These are phyloP conservation scores for Drosophila nr. medialis DNA, from an alignment of 2,888 invertebrate species.

Conservation along the genomic window DNA sequence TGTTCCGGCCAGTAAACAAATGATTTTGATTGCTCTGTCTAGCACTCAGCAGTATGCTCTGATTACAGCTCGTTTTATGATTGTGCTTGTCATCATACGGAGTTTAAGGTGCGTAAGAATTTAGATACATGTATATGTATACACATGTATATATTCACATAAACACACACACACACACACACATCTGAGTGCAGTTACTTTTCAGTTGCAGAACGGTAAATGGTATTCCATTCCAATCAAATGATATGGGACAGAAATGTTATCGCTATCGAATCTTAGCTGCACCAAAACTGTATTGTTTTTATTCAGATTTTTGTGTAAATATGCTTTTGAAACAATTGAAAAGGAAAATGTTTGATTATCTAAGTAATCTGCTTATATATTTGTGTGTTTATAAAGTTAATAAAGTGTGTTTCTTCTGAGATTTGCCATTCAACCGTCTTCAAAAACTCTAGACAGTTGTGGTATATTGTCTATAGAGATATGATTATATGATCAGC, in stretches of 20 bases:
- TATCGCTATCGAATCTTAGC: background rate
- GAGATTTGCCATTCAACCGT: background rate
- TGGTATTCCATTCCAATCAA: background rate
- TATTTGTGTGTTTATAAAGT: background rate
- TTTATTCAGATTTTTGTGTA: background rate
- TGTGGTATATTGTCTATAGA: background rate
- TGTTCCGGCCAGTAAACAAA: slow-evolving; percentile 50
- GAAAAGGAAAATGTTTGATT: background rate
- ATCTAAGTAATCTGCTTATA: background rate
- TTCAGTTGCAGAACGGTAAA: background rate
- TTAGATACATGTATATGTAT: too few relatives aligned
- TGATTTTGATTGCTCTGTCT: slow-evolving; percentile 44
- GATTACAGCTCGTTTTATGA: slow-evolving; percentile 24
- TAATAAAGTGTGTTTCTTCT: background rate
- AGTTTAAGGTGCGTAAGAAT: background rate
- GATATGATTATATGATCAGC: background rate
- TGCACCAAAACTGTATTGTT: background rate
- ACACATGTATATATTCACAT: background rate
- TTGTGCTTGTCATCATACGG: slow-evolving; percentile 1
- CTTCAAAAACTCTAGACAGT: background rate
- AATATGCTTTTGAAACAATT: background rate
- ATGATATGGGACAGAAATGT: background rate
- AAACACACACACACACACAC: background rate
- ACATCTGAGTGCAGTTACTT: background rate
- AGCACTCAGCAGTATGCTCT: slow-evolving; percentile 24